Conservation (phyloP, 2,888 invertebrate species). For the Lapara coniferarum region DNA sequence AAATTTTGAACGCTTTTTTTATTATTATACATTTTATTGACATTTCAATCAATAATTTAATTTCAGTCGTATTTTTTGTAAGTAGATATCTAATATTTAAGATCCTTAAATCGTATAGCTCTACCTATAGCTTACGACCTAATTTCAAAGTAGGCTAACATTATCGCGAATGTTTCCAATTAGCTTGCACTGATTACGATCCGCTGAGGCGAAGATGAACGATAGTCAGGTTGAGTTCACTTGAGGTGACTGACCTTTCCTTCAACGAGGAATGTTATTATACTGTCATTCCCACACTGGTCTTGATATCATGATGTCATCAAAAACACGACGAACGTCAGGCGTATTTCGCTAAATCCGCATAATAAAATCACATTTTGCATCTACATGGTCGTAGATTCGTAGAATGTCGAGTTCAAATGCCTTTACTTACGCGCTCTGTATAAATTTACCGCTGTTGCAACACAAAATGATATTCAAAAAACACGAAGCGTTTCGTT, state of each 20-base stretch:
- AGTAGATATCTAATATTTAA: background rate
- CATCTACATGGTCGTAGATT: constrained; percentile 22
- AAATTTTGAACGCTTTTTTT: background rate
- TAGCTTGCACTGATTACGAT: constrained; percentile 49
- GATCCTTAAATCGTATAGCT: background rate
- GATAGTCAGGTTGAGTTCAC: constrained; percentile 46
- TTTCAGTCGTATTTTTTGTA: too few relatives aligned
- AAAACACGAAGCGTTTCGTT: constrained; percentile 11
- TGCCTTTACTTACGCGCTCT: constrained; percentile 25
- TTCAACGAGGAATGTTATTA: constrained; percentile 60
- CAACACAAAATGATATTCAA: constrained; percentile 14
- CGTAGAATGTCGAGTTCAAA: constrained; percentile 23
- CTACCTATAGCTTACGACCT: background rate
- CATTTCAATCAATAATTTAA: too few relatives aligned
- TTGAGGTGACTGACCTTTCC: constrained; percentile 62
- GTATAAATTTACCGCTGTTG: constrained; percentile 23
- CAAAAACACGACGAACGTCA: constrained; percentile 32
- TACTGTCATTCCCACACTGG: constrained; percentile 62
- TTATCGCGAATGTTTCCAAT: constrained; percentile 46
- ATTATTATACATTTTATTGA: too few relatives aligned
- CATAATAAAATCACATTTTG: constrained; percentile 24
- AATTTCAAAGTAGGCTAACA: background rate
- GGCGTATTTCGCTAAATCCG: constrained; percentile 19
- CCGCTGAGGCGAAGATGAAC: constrained; percentile 29
- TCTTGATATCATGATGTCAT: constrained; percentile 43